Evolutionary conservation across 2,888 invertebrate genomes (phyloP), one percentile per base, ranked within the genome.

Genomic region (Morinoia aosen): DNA sequence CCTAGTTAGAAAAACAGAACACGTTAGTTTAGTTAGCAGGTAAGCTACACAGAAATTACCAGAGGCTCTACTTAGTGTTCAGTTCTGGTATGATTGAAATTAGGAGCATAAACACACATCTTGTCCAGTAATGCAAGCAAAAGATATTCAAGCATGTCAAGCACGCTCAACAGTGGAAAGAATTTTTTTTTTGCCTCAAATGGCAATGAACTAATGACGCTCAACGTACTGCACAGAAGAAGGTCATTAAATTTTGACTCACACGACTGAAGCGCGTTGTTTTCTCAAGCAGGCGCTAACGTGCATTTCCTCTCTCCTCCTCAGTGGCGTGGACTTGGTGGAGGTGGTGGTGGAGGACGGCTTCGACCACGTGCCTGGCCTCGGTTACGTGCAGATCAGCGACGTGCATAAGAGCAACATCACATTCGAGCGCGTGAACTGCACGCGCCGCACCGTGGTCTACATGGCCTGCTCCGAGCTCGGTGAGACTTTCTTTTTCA

Each of bases 391-490:
- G 33, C 96, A 96, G 95, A 96, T 96, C 76, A 96, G 95, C 10
- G 96, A 96, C 95, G 96, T 96, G 91, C 95, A 95, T 48, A 95
- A 96, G 95, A 95, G 96, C 64, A 96, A 96, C 96, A 98, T 99
- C 96, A 98, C 98, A 64, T 99, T 99, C 97, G 98, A 98, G 33
- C 98, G 98, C 97, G 98, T 98, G 25, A 98, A 98, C 94, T 99
- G 99, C 97, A 98, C 98, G 0, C 98, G 98, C 94, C 98, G 98
- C 97, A 98, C 98, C 97, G 98, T 99, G 19, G 98, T 99, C 95
- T 98, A 98, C 97, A 98, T 99, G 58, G 98, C 98, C 95, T 99
- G 99, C 97, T 98, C 98, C 95, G 98, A 98, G 97, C 97, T 98
- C 97, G 98, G 98, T 98, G 97, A 97, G 98, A 97, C 58, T 5